Evolutionary conservation across 2,888 invertebrate species (phyloP).

Genomic region (Sinotaia quadrata): DNA sequence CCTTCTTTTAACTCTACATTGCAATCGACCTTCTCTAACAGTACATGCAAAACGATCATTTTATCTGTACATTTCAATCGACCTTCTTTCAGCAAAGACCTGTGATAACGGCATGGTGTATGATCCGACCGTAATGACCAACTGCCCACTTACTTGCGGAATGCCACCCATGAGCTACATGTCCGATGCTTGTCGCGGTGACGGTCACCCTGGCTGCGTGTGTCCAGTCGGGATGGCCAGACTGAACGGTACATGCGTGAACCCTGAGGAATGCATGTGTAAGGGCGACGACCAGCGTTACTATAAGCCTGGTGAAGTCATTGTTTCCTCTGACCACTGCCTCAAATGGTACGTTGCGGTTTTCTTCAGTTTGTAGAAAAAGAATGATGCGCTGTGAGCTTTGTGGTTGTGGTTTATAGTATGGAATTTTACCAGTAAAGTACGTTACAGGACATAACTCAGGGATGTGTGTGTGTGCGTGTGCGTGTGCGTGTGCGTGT

Average conservation of each 20-base stretch:
- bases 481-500: too few relatives aligned
- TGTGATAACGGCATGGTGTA: conserved; percentile 24
- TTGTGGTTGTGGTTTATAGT: too few relatives aligned
- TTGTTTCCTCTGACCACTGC: conserved; percentile 29
- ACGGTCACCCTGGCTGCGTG: conserved; percentile 28
- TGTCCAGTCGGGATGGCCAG: conserved; percentile 24
- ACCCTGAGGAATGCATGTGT: conserved; percentile 26
- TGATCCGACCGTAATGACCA: conserved; percentile 17
- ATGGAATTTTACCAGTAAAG: too few relatives aligned
- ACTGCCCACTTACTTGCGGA: conserved; percentile 34
- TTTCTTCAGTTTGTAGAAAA: too few relatives aligned
- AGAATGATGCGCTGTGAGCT: too few relatives aligned
- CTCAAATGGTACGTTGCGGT: conserved; percentile 23
- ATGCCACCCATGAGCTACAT: conserved; percentile 23
- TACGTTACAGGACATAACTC: too few relatives aligned
- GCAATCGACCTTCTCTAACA: too few relatives aligned
- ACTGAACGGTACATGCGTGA: conserved; percentile 30
- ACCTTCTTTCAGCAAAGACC: conserved; percentile 31
- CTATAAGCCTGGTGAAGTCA: conserved; percentile 28
- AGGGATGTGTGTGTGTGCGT: too few relatives aligned
- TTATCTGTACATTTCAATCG: too few relatives aligned
- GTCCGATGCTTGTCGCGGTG: conserved; percentile 12
- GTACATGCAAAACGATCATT: too few relatives aligned
- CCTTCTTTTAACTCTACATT: too few relatives aligned
- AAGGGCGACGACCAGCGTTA: conserved; percentile 23